Evolutionary conservation across 2,888 invertebrate species (phyloP).

Genomic region (Erpobdella octoculata): DNA sequence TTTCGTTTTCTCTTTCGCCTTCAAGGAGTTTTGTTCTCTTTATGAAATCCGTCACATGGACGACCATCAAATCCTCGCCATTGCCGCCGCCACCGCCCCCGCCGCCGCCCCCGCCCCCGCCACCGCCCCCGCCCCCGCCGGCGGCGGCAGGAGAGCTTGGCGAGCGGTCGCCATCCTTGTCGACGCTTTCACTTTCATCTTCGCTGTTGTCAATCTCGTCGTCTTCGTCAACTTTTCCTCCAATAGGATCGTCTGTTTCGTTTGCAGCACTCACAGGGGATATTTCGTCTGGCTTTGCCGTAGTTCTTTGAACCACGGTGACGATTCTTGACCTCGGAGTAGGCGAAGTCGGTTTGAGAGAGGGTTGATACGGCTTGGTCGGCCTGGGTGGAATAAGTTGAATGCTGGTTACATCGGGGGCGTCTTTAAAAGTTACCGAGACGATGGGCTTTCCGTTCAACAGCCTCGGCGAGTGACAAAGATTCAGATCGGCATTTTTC

Average conservation of each 20-base stretch:
- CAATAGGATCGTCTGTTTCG: background rate
- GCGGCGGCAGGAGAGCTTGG: no score
- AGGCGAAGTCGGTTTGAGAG: background rate
- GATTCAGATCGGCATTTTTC: slow-evolving; percentile 21
- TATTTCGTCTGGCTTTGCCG: background rate
- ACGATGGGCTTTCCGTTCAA: slow-evolving; percentile 33
- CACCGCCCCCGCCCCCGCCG: background rate
- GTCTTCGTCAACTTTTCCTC: no score
- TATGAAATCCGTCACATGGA: slow-evolving; percentile 3
- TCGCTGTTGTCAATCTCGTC: no score
- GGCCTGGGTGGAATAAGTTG: background rate
- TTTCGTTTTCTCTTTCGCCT: slow-evolving; percentile 1
- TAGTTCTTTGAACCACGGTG: background rate
- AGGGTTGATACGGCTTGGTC: background rate
- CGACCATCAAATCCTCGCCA: background rate
- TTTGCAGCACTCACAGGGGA: background rate
- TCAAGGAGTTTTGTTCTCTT: background rate
- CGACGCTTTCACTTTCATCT: background rate
- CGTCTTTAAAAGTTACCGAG: slow-evolving; percentile 22
- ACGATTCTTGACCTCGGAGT: background rate
- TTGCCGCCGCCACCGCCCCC: background rate
- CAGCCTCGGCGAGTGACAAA: slow-evolving; percentile 35
- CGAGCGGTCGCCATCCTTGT: background rate
- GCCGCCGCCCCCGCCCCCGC: background rate
- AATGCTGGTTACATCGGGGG: background rate